Conservation (phyloP, 2,888 invertebrate species). For the Conomelus anceps region DNA sequence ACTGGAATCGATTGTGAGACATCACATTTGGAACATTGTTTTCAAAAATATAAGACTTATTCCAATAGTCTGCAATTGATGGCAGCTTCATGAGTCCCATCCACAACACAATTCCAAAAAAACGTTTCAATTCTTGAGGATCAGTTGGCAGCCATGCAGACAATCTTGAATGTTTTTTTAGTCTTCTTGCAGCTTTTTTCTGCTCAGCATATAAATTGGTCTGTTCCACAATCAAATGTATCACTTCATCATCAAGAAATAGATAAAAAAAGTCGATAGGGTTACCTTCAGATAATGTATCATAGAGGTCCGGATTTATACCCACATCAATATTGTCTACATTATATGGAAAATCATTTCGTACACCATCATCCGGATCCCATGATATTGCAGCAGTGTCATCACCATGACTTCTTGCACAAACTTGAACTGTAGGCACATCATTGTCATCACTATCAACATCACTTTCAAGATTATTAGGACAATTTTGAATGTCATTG, state of each 20-base stretch:
- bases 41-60: constrained; percentile 25
- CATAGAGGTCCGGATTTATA: too few species aligned
- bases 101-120: constrained; percentile 36
- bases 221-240: constrained; percentile 6
- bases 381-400: too few species aligned
- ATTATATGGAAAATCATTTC: too few species aligned
- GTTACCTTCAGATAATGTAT: background rate
- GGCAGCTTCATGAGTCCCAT: constrained; percentile 37
- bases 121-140: constrained; percentile 34
- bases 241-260: background rate
- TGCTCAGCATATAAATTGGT: constrained; percentile 17
- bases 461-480: too few species aligned
- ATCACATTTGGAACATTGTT: constrained; percentile 7
- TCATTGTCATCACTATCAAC: too few species aligned
- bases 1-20: background rate
- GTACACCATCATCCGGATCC: too few species aligned
- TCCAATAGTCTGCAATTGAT: constrained; percentile 37
- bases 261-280: background rate
- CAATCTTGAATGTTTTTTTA: background rate
- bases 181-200: background rate
- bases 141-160: constrained; percentile 33
- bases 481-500: too few species aligned
- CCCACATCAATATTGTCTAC: too few species aligned
- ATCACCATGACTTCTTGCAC: too few species aligned
- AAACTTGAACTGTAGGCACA: too few species aligned